These are phyloP conservation scores for Mesodorylaimus sp. DNA, from an alignment of 2,888 invertebrate genomes.

Conservation along the genomic window DNA sequence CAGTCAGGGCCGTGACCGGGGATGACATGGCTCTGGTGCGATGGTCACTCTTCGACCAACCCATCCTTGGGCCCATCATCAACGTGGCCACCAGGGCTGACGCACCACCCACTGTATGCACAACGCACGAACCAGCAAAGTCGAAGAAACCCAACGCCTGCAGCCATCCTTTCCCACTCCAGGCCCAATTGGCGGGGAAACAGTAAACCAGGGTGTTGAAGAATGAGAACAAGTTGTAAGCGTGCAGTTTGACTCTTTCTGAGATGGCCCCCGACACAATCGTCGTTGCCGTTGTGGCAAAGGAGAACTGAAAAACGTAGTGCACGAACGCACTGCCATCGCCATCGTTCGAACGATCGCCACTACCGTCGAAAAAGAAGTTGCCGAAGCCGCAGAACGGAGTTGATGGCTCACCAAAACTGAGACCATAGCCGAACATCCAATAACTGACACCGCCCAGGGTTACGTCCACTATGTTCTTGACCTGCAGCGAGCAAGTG, in stretches of 20 bases:
- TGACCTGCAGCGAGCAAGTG: too few species aligned
- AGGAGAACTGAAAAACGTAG: conserved; percentile 65
- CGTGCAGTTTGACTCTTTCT: conserved; percentile 39
- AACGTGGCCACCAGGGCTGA: conserved; percentile 67
- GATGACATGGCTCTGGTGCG: conserved; percentile 19
- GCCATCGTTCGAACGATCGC: conserved; percentile 44
- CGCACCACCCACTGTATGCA: conserved; percentile 60
- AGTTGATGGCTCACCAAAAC: conserved; percentile 54
- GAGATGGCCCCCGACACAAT: conserved; percentile 90
- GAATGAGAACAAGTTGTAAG: conserved; percentile 35
- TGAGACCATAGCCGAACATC: conserved; percentile 76
- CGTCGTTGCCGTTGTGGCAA: conserved; percentile 72
- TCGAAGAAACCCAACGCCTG: conserved; percentile 39
- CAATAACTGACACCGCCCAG: conserved; percentile 79
- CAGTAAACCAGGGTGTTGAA: conserved; percentile 74
- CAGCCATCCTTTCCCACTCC: conserved; percentile 60
- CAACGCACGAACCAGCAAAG: conserved; percentile 39
- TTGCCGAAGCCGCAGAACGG: conserved; percentile 64
- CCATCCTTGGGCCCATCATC: conserved; percentile 69
- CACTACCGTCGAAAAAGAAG: conserved; percentile 59
- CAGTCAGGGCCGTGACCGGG: conserved; percentile 42
- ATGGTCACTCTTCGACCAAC: conserved; percentile 34
- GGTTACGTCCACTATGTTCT: conserved; percentile 73
- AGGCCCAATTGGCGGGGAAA: conserved; percentile 49
- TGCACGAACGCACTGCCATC: conserved; percentile 60